Base-by-base conservation (phyloP, 1,140 invertebrate genomes). In the Drosophila nasuta region DNA sequence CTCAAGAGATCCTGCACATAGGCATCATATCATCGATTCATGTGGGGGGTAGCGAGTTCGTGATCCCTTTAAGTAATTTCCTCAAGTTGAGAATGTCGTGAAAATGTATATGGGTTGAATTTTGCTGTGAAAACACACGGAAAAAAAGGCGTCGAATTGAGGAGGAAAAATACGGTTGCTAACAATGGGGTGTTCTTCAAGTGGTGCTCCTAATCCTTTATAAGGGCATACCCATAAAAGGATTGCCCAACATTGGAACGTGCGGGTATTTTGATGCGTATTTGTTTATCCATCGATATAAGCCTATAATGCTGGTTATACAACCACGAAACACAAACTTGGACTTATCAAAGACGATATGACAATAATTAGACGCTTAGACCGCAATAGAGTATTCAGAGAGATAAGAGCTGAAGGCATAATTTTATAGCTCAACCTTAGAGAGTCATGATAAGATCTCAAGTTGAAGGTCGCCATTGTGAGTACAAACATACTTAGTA, bases 51-150 rank as follows among this genome's bases (percentile, higher is more conserved):
- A 57, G 51, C 46, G 59, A 87, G 83, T 88, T 86, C 85, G 85
- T 89, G 85, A 89, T 89, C 85, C 85, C 68, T 90, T 89, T 89
- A 89, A 76, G 86, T 89, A 90, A 89, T 89, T 89, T 90, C 78
- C 81, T 89, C 76, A 57, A 75, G 64, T 65, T 58, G 64, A 83
- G 83, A 77, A 87, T 87, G 82, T 81, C 67, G 73, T 82, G 79
- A 63, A 64, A 66, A 75, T 41, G 6, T 79, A 82, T 79, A 89
- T 90, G 85, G 85, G 85, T 77, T 79, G 71, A 30, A 75, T 71
- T 75, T 79, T 79, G 64, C 64, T 75, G 86, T 90, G 86, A 90
- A 89, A 90, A 90, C 86, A 90, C 75, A 86, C 77, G 77, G 77
- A 89, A 89, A 13, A 13, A 88, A 74, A 80, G 79, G 79, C 83